Evolutionary conservation across 2,113 vertebrate genomes (phyloP).

Genomic region (cat (Felis catus)): DNA sequence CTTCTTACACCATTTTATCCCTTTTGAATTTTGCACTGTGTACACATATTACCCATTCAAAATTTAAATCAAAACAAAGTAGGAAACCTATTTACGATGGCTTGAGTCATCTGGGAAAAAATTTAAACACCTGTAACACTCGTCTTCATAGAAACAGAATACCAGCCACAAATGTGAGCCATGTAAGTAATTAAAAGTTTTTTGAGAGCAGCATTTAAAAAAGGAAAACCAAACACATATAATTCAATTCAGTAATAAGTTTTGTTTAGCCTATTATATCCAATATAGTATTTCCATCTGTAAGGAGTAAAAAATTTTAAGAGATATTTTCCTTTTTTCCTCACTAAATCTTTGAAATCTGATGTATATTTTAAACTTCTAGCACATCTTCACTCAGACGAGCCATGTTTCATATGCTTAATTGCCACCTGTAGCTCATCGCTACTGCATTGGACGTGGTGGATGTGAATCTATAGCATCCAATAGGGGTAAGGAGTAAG

Average conservation of each 20-base stretch:
- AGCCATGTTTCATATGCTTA: neutral
- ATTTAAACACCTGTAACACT: neutral
- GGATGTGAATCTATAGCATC: neutral
- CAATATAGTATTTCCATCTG: neutral
- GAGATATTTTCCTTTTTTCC: neutral
- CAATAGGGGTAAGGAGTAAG: neutral
- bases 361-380: neutral
- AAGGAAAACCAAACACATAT: neutral
- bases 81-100: neutral
- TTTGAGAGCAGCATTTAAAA: neutral
- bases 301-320: neutral
- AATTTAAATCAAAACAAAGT: slow-evolving; percentile 24
- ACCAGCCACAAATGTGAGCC: neutral
- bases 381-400: neutral
- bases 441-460: neutral
- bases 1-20: neutral
- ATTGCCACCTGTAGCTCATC: neutral
- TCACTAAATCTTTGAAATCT: neutral
- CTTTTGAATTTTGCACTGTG: neutral
- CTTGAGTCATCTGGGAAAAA: neutral
- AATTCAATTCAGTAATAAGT: slow-evolving; percentile 12
- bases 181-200: neutral
- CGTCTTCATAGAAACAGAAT: neutral
- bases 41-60: neutral
- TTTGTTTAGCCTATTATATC: neutral